Conservation (phyloP, 2,797 vertebrate species). For the Erethizon dorsatum region DNA sequence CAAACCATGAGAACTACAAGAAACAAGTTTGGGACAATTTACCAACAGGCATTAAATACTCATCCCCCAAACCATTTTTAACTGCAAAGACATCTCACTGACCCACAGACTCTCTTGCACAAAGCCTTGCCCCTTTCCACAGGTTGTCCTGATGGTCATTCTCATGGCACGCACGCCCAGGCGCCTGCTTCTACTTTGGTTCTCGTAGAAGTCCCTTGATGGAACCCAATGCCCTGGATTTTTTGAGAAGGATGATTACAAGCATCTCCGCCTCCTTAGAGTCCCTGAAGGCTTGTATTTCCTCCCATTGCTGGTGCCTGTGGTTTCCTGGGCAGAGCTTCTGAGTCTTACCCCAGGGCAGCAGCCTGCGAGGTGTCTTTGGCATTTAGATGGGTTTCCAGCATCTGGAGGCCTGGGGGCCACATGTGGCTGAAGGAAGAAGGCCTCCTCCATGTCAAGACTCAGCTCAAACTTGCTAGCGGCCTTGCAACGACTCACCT, state of each 20-base stretch:
- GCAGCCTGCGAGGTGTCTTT: neutral
- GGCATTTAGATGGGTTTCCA: neutral
- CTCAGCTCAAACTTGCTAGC: neutral
- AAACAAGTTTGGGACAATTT: neutral
- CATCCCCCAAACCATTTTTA: neutral
- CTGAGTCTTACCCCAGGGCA: neutral
- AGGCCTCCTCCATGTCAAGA: neutral
- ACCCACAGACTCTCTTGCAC: neutral
- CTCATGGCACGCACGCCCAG: neutral
- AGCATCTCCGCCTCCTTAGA: slow-evolving; percentile 13
- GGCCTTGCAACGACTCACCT: neutral
- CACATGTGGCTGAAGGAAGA: neutral
- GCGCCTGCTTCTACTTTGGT: neutral
- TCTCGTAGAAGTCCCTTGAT: neutral
- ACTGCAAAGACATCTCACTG: neutral
- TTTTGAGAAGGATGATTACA: slow-evolving; percentile 38
- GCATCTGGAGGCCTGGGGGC: neutral
- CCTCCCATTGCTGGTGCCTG: neutral
- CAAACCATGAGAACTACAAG: neutral
- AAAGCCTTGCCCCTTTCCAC: neutral
- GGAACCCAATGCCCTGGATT: slow-evolving; percentile 28
- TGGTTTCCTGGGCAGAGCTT: neutral
- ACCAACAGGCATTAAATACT: neutral
- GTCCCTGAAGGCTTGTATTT: neutral
- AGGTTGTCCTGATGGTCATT: neutral